Evolutionary conservation across 2,888 invertebrate genomes (phyloP), one percentile per base, ranked within the genome.

Genomic region (Mylabris sibirica): DNA sequence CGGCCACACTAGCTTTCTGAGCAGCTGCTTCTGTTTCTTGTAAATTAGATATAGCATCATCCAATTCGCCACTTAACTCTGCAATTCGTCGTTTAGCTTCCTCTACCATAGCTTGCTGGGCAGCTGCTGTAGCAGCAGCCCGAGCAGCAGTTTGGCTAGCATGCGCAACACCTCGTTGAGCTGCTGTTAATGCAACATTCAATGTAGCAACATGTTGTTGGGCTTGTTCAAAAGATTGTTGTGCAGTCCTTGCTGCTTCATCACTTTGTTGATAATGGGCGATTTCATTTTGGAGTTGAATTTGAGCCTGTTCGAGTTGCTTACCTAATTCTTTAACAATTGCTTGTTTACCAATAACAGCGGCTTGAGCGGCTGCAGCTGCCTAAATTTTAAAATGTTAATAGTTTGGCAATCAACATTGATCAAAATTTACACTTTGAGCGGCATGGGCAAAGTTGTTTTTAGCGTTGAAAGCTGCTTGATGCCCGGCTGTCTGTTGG

Each of bases 81-180:
- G 89, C 87, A 20, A 90, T 84, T 22, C 90, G 83, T 72, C 89
- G 89, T 65, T 91, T 87, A 0, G 92, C 91, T 11, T 90, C 89
- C 4, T 91, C 90, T 1, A 91, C 89, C 91, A 91, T 92, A 59
- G 90, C 89, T 8, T 90, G 91, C 76, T 92, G 92, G 0, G 91
- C 90, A 0, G 91, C 92, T 0, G 90, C 82, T 79, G 92, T 91
- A 0, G 88, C 87, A 0, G 91, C 89, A 0, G 92, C 89, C 70
- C 90, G 90, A 69, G 89, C 88, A 0, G 92, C 90, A 77, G 91
- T 90, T 67, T 92, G 90, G 0, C 89, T 88, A 0, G 91, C 90
- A 77, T 91, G 90, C 66, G 91, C 90, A 0, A 89, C 88, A 0
- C 91, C 90, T 0, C 90, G 89, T 77, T 73, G 70, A 35, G 69